Base-by-base conservation (phyloP, 2,888 invertebrate species). In the Orgyia antiqua region DNA sequence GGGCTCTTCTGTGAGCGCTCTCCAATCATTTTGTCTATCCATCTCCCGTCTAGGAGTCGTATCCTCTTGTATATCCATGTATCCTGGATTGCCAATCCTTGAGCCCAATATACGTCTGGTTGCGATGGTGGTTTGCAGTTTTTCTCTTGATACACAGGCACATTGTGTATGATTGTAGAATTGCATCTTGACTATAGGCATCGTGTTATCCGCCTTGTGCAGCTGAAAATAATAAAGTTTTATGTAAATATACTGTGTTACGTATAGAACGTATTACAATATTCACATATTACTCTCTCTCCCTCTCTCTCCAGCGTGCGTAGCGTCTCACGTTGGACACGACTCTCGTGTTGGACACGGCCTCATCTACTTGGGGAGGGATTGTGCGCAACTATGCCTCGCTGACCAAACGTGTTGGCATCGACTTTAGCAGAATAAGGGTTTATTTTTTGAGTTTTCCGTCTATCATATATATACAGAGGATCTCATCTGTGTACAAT, bases 151-250 rank as follows among this genome's bases (percentile, higher is more conserved):
- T 4, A 84, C 71, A 54, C 86, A 86, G 1, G 65, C 75, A 54
- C 86, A 86, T 2, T 61, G 47, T 1, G 86, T 84, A 56, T 86
- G 86, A 49, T 84, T 84, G 60, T 64, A 83, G 57, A 86, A 84
- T 36, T 68, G 45, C 65, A 86, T 75, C 2, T 70, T 63, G 0
- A 76, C 72, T 0, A 64, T 54, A 13, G 51, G 65, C 24, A 71
- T 53, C 33, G 61, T 67, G 2, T 71, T 69, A 34, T 74, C 66
- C 0, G 77, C 75, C 63, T 74, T 77, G 43, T 67, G 68, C 2
- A 86, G 45, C 84, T 86, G 65, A 2, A 60, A 67, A 7, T n/a
- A 6, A 10, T 6, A 11, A 10, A 31, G 9, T 6, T 15, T 4
- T 15, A 15, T 15, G 15, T 15, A n/a, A n/a, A n/a, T n/a, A n/a